Evolutionary conservation across 2,113 vertebrate species (phyloP), one percentile per base, ranked within the genome.

Genomic region (Hippocampus barbouri): DNA sequence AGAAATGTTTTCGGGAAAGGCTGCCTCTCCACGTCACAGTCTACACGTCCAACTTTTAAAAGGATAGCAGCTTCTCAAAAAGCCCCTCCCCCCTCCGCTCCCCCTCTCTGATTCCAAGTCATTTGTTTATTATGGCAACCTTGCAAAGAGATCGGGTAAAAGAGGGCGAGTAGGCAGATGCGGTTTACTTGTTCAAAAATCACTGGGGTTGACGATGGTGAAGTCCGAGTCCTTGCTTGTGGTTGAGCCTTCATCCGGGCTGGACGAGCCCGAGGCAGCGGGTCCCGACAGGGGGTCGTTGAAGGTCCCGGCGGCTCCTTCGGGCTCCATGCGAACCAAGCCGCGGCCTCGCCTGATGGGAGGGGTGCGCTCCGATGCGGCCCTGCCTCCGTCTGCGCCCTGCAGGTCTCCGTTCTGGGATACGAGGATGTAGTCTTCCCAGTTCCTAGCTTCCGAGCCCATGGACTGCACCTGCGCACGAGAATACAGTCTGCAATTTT

Each of bases 141-240:
- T 71, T 38, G 25, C 43, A 73, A 61, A 1, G 66, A 56, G 68
- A 80, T 34, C 38, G 5, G 59, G 69, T 59, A 43, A n/a, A 38
- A 38, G 67, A 80, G 61, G 47, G 18, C 38, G 27, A 20, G 38
- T 62, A 71, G n/a, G 27, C 25, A 64, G 57, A 65, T 16, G 23
- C 0, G 56, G 18, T 40, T 74, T 21, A 66, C 27, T 43, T 21
- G 3, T 74, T 93, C 89, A 93, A 84, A 93, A 85, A 82, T 98
- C 97, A 82, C 93, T 82, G 0, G 97, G 95, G 83, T 95, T 98
- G 66, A 99, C 97, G 14, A 98, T 98, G 85, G 95, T 97, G 79
- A 99, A 99, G 88, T 98, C 97, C 4, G 96, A 98, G 94, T 98
- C 97, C 85, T 98, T 98, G 93, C 96, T 98, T 86, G 96, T 90